A percentile compares a stretch with the other conserved stretches of the same genome.
These are phyloP conservation scores for Plecturocebus donacophilus DNA, from an alignment of 2,113 vertebrate genomes.

Conservation along the genomic window DNA sequence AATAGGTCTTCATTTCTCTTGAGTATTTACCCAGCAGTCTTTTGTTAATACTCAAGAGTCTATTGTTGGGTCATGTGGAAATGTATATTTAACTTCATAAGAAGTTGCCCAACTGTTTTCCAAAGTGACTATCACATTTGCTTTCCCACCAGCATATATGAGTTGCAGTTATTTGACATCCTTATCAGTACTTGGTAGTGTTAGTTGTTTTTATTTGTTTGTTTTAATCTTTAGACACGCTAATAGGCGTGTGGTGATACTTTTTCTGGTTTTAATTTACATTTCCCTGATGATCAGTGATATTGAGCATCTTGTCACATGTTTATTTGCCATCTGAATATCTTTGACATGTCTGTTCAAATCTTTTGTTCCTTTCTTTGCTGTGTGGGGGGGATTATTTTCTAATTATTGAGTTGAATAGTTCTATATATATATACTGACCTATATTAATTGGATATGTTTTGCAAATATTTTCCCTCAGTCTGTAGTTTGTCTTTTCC, in stretches of 20 bases:
- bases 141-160: not conserved
- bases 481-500: not conserved
- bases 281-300: not conserved
- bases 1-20: conserved; percentile 31
- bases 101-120: not conserved
- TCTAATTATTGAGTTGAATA: not conserved
- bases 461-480: not conserved
- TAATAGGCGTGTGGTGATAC: not conserved
- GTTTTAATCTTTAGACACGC: not conserved
- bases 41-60: not conserved
- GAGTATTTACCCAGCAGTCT: not conserved
- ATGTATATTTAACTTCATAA: not conserved
- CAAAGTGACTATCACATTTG: not conserved
- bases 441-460: not conserved
- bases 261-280: not conserved
- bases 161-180: not conserved
- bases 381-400: not conserved
- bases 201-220: not conserved
- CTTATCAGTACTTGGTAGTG: not conserved
- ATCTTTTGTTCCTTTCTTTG: not conserved
- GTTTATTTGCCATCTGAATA: not conserved
- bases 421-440: not conserved
- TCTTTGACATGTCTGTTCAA: not conserved
- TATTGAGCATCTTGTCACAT: not conserved
- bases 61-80: not conserved